Evolutionary conservation across 2,797 vertebrate species (phyloP), one percentile per base, ranked within the genome.

Genomic region (Choloepus didactylus): DNA sequence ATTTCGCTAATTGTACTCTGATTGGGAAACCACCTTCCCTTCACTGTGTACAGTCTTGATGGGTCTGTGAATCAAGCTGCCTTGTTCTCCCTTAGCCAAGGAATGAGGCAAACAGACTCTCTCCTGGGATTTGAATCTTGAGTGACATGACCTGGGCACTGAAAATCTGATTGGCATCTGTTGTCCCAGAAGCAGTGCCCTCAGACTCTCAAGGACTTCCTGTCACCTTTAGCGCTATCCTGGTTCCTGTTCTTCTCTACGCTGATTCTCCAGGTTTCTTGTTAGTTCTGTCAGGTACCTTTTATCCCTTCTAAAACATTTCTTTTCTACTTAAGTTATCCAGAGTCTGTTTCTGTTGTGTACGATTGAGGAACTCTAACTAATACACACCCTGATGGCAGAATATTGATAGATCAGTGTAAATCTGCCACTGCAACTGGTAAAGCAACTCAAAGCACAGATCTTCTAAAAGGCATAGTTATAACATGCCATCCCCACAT

Each of bases 391-490:
- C 64, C 66, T 60, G 70, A 72, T 29, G 85, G 72, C 76, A 87
- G 81, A 88, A 93, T 51, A n/a, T 72, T 80, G 90, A 83, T 27
- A 89, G 56, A 83, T 92, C 19, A 70, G 51, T 70, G 67, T 25
- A 95, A 95, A 92, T 95, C 31, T 81, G 75, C 49, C 87, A 75
- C 41, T 62, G 75, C 14, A 59, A 69, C 16, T 76, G 69, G 31
- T 46, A 70, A 95, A 92, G 77, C 56, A 95, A 91, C 76, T 96
- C 38, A 69, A 94, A 94, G n/a, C n/a, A 31, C 66, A 73, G 83
- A 87, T 90, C 67, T 41, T 23, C 62, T 31, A 35, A 41, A 90
- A 38, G 16, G 35, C 54, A 60, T 10, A 77, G 66, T 54, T 59
- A 51, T 2, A n/a, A 62, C 15, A 56, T 18, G 7, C 15, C 41